A percentile compares a stretch with the other conserved stretches of the same genome.
Evolutionary conservation across 2,113 vertebrate species (phyloP).

Genomic region (Hyla sarda): DNA sequence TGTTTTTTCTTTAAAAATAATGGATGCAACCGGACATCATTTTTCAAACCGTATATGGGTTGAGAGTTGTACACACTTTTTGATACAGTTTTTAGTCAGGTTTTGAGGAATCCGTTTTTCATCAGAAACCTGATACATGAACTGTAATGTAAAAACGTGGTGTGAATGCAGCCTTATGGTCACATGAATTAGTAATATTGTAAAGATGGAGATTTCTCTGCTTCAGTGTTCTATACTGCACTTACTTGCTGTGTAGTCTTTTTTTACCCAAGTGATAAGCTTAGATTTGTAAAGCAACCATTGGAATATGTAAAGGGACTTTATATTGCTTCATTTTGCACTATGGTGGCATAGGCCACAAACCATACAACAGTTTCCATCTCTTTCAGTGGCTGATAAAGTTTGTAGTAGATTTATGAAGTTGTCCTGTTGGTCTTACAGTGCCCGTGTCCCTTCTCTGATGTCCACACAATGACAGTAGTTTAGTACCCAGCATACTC

Average conservation of each 20-base stretch:
- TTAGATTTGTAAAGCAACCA: background rate
- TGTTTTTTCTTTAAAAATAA: too few relatives aligned
- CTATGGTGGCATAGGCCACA: background rate
- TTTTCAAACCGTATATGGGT: too few relatives aligned
- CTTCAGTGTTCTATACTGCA: background rate
- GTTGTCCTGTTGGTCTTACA: background rate
- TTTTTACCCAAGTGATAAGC: slow-evolving; percentile 11
- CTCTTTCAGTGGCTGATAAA: background rate
- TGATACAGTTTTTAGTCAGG: too few relatives aligned
- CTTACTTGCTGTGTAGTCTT: background rate
- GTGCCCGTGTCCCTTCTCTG: background rate
- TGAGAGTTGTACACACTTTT: too few relatives aligned
- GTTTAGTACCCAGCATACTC: background rate
- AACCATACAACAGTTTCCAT: background rate
- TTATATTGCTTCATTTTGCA: background rate
- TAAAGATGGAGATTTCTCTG: background rate
- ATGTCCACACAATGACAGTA: background rate
- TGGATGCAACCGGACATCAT: too few relatives aligned
- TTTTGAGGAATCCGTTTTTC: too few relatives aligned
- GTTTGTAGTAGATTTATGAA: background rate
- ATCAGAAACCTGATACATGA: too few relatives aligned
- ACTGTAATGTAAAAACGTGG: too few relatives aligned
- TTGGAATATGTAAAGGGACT: background rate
- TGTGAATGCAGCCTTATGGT: too few relatives aligned
- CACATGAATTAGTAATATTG: background rate